Conservation (phyloP, 2,797 vertebrate genomes). For the Labroides dimidiatus region DNA sequence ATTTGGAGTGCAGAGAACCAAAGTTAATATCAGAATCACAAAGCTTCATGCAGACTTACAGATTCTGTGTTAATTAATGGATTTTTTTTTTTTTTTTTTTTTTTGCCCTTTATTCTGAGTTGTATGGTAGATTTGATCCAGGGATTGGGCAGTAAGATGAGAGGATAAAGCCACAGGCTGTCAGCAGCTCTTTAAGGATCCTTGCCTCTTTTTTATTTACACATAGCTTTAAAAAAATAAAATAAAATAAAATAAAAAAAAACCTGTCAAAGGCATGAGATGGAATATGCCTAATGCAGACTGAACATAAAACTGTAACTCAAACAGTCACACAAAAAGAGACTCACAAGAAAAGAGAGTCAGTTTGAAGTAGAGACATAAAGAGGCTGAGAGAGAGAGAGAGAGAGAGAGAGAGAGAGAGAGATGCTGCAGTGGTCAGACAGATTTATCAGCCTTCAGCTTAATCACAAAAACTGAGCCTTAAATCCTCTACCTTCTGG, state of each 20-base stretch:
- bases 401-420: conserved; percentile 8
- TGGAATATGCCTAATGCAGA: no score
- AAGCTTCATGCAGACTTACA: no score
- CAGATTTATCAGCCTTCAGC: conserved; percentile 64
- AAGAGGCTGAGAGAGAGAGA: background rate
- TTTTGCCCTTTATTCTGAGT: conserved; percentile 14
- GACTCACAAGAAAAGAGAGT: background rate
- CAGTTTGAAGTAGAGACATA: background rate
- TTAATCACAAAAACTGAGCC: conserved; percentile 78
- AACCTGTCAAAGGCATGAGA: background rate
- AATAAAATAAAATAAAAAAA: background rate
- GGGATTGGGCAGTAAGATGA: conserved; percentile 20
- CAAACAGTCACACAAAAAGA: background rate
- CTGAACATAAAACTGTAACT: no score
- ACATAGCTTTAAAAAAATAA: background rate
- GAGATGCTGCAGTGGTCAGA: conserved; percentile 49
- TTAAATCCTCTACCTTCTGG: conserved; percentile 76
- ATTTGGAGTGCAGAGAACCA: no score
- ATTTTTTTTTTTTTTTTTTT: background rate
- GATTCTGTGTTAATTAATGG: no score
- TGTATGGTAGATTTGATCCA: conserved; percentile 28
- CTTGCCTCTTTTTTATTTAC: conserved; percentile 7
- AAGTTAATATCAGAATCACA: no score
- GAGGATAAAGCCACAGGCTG: conserved; percentile 17
- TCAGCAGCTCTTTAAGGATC: conserved; percentile 39